Conservation (phyloP, 2,888 invertebrate species). For the Drosophila atripex region DNA sequence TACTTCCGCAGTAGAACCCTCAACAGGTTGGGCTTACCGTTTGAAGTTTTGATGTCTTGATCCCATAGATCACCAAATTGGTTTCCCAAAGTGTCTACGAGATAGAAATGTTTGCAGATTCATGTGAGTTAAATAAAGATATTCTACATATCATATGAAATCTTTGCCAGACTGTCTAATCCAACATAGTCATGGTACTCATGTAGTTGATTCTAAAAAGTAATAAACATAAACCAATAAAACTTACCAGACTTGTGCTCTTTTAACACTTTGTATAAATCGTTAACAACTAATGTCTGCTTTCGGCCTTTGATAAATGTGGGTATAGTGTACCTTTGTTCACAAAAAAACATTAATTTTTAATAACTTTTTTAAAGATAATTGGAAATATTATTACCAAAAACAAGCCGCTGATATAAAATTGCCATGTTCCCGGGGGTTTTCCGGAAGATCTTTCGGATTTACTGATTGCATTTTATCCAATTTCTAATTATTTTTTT, state of each 20-base stretch:
- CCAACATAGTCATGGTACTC: too few species aligned
- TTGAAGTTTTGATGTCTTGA: slow-evolving; percentile 83
- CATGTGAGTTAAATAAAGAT: too few species aligned
- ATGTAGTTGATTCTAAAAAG: too few species aligned
- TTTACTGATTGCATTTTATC: neutral
- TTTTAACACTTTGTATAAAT: slow-evolving; percentile 89
- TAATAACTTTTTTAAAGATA: neutral
- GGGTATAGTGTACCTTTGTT: slow-evolving; percentile 89
- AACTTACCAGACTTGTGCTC: slow-evolving; percentile 87
- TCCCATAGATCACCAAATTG: slow-evolving; percentile 86
- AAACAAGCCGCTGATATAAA: slow-evolving; percentile 87
- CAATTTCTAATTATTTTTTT: too few species aligned
- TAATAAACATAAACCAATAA: neutral
- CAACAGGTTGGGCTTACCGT: slow-evolving; percentile 84
- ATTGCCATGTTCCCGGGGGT: slow-evolving; percentile 86
- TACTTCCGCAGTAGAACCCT: slow-evolving; percentile 85
- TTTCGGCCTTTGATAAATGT: slow-evolving; percentile 90
- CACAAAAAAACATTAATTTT: neutral
- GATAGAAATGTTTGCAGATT: slow-evolving; percentile 11
- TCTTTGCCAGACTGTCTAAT: too few species aligned
- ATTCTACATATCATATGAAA: too few species aligned
- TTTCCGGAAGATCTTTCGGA: slow-evolving; percentile 59
- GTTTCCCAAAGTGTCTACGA: slow-evolving; percentile 85
- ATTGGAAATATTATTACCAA: slow-evolving; percentile 81
- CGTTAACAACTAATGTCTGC: slow-evolving; percentile 89